Evolutionary conservation across 2,113 vertebrate species (phyloP), one percentile per base, ranked within the genome.

Genomic region (Nycticebus coucang): DNA sequence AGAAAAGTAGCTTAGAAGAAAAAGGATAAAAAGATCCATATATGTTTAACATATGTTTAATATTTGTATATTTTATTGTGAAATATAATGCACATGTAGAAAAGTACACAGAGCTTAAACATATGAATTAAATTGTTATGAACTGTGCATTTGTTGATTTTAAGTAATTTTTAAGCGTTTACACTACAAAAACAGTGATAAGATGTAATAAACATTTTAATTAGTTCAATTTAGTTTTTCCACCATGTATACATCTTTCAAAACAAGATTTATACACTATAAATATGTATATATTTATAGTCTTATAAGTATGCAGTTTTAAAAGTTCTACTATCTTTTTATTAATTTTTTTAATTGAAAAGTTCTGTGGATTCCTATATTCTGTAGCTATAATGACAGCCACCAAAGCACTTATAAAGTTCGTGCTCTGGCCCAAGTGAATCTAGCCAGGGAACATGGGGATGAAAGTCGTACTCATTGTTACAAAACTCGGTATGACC

Each of bases 321-420:
- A 45, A 37, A 69, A 17, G 71, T 86, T 53, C 7, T 1, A 50
- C 90, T 59, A 28, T 35, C 26, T 35, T 82, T 82, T 87, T 35
- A 62, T n/a, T 89, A 68, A 59, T 68, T 22, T 59, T 28, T 75
- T 91, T 59, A 77, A 71, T 92, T 62, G 18, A 14, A 87, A 77
- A 94, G 24, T 64, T 30, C 26, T 41, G 3, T 21, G 18, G 35
- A 41, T 53, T 64, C 21, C 6, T 55, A 10, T 55, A 33, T 57
- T 91, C 68, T 68, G 1, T 79, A 33, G 22, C 2, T 60, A 18
- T 17, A 41, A 9, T 28, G 3, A 35, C 1, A 57, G 45, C 7
- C 0, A 35, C 17, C 4, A 59, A 8, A 9, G 4, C 14, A 50
- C 50, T 66, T 62, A 50, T 53, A 62, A 68, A 85, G 0, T 24